Conservation (phyloP, 92 coral and sea anemone genomes). For the Porites divaricata region DNA sequence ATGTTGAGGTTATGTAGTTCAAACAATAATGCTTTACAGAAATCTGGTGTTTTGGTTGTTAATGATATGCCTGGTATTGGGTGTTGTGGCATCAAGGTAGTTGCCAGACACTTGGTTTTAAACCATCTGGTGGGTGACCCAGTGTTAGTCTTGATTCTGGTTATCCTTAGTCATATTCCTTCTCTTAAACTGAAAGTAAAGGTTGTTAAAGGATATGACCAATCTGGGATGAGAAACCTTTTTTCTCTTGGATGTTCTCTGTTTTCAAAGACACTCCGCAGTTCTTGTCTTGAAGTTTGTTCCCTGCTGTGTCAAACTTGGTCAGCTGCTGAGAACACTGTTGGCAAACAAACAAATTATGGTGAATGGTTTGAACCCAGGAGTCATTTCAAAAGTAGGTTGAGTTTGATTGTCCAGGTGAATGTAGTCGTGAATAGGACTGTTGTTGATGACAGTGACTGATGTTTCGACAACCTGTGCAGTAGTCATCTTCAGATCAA, state of each 20-base stretch:
- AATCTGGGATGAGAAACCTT: conserved; percentile 28
- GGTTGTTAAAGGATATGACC: conserved; percentile 28
- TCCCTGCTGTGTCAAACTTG: conserved; percentile 18
- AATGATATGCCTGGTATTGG: conserved; percentile 12
- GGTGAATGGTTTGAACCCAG: no score
- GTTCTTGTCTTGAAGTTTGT: conserved; percentile 19
- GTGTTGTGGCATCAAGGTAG: conserved; percentile 14
- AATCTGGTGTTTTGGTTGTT: conserved; percentile 38
- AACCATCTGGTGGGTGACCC: conserved; percentile 56
- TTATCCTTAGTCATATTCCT: no score
- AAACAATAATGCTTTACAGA: conserved; percentile 21
- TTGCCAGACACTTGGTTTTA: conserved; percentile 40
- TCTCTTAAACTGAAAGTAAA: conserved; percentile 20
- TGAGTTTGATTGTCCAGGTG: no score
- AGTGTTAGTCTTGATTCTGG: conserved; percentile 42
- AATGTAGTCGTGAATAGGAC: no score
- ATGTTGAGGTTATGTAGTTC: conserved; percentile 32
- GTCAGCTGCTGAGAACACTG: conserved; percentile 25
- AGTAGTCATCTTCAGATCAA: no score
- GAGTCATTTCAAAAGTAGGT: no score
- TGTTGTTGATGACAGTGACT: no score
- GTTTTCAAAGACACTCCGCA: not conserved
- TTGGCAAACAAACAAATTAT: conserved; percentile 29
- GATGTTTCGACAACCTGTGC: no score
- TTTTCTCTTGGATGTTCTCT: no score